phyloP scores from a whole-genome alignment of 1,140 invertebrate species.

The Notospermus geniculatus region DNA sequence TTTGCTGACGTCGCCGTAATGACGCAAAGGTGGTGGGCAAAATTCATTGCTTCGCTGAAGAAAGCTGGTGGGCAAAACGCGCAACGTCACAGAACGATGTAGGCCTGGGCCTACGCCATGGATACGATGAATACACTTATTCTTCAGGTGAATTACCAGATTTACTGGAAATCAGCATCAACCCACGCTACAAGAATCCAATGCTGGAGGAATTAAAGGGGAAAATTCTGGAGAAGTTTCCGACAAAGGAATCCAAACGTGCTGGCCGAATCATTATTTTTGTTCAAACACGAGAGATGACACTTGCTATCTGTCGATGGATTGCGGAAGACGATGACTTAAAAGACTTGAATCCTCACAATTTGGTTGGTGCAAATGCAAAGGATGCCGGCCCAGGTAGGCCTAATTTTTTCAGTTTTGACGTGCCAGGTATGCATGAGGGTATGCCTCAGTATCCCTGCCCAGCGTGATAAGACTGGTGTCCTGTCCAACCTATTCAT shows the following conservation, averaged over 20 bases:
- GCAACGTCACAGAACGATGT: too few relatives aligned
- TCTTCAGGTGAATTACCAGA: background rate
- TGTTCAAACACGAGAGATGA: conserved; percentile 2
- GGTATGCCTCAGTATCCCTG: too few relatives aligned
- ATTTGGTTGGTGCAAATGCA: background rate
- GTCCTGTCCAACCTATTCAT: too few relatives aligned
- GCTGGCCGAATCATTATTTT: background rate
- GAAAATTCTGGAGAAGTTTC: background rate
- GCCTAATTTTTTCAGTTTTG: background rate
- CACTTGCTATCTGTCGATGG: background rate
- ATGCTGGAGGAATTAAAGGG: background rate
- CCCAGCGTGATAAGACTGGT: too few relatives aligned
- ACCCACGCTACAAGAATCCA: conserved; percentile 3
- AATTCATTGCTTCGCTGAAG: too few relatives aligned
- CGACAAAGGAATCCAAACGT: background rate
- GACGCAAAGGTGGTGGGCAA: too few relatives aligned
- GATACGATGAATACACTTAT: too few relatives aligned
- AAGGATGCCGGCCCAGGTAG: background rate
- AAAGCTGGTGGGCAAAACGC: too few relatives aligned
- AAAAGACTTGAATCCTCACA: conserved; percentile 1
- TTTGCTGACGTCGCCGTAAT: too few relatives aligned
- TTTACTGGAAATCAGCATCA: background rate
- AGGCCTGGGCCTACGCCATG: too few relatives aligned
- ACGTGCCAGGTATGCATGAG: too few relatives aligned
- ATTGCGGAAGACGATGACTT: background rate